phyloP scores from a whole-genome alignment of 2,888 invertebrate species.

The Drosophila meridionalis region DNA sequence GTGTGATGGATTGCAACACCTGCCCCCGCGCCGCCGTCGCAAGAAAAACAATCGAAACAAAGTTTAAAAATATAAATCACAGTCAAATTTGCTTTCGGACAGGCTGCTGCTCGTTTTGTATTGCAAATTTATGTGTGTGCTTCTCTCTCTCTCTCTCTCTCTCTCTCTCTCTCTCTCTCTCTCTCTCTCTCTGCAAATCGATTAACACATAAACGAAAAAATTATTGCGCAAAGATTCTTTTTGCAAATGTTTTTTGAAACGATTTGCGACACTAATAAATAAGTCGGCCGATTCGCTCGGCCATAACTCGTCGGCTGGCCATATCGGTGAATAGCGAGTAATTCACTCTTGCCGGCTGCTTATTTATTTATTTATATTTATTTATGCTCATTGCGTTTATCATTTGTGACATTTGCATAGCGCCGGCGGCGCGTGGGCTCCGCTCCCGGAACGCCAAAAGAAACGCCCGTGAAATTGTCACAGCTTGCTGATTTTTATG shows the following conservation, averaged over 20 bases:
- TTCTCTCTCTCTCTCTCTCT: too few species aligned
- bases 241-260: constrained; percentile 54
- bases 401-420: constrained; percentile 81
- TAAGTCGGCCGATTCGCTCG: constrained; percentile 58
- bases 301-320: constrained; percentile 46
- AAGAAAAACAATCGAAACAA: constrained; percentile 21
- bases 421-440: constrained; percentile 71
- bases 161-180: too few species aligned
- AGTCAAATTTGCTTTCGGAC: constrained; percentile 60
- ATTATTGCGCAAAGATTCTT: constrained; percentile 24
- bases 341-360: constrained; percentile 28
- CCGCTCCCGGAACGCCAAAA: constrained; percentile 49
- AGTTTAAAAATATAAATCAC: constrained; percentile 67
- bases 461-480: constrained; percentile 74
- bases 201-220: constrained; percentile 67
- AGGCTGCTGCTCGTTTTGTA: constrained; percentile 32
- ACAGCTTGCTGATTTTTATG: constrained; percentile 75
- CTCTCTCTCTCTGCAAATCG: constrained; percentile 46
- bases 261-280: constrained; percentile 80
- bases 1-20: constrained; percentile 70
- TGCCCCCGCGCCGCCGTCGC: background rate
- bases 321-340: constrained; percentile 29
- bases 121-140: constrained; percentile 56
- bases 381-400: constrained; percentile 81
- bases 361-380: constrained; percentile 59